A percentile compares a stretch with the other conserved stretches of the same genome.
Evolutionary conservation across 2,797 vertebrate species (phyloP).

Genomic region (Tympanoctomys barrerae): DNA sequence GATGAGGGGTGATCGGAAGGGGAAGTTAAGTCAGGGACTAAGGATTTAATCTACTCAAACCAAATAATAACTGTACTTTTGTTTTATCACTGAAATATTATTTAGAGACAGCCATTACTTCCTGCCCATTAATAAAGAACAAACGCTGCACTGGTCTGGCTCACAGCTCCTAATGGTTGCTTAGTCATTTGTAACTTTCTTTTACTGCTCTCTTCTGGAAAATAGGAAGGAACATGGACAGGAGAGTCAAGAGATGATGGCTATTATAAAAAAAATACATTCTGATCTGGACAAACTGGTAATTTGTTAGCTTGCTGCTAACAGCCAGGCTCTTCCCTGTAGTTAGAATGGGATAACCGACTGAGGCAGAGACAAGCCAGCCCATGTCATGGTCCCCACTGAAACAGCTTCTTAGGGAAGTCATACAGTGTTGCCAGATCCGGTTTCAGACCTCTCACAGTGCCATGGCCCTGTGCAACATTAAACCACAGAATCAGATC

Average conservation of each 20-base stretch:
- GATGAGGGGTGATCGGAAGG: not conserved
- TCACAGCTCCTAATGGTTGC: conserved; percentile 34
- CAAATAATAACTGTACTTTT: not conserved
- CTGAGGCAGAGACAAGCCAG: not conserved
- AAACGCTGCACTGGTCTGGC: conserved; percentile 62
- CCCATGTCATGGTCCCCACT: not conserved
- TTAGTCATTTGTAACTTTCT: conserved; percentile 38
- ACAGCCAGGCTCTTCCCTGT: not conserved
- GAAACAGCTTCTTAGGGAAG: not conserved
- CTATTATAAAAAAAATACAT: conserved; percentile 57
- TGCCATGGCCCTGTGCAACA: not conserved
- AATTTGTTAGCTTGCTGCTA: not conserved
- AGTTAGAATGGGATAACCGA: not conserved
- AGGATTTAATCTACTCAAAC: not conserved
- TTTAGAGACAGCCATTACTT: not conserved
- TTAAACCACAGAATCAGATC: conserved; percentile 31
- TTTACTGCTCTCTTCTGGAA: conserved; percentile 45
- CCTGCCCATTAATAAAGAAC: conserved; percentile 15
- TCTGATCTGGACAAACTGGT: not conserved
- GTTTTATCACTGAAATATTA: not conserved
- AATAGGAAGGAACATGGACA: not conserved
- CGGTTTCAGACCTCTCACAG: not conserved
- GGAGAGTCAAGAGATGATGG: conserved; percentile 50
- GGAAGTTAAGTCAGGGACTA: not conserved
- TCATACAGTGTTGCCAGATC: not conserved